phyloP scores from a whole-genome alignment of 2,888 invertebrate genomes.

The Chymomyza procnemis region DNA sequence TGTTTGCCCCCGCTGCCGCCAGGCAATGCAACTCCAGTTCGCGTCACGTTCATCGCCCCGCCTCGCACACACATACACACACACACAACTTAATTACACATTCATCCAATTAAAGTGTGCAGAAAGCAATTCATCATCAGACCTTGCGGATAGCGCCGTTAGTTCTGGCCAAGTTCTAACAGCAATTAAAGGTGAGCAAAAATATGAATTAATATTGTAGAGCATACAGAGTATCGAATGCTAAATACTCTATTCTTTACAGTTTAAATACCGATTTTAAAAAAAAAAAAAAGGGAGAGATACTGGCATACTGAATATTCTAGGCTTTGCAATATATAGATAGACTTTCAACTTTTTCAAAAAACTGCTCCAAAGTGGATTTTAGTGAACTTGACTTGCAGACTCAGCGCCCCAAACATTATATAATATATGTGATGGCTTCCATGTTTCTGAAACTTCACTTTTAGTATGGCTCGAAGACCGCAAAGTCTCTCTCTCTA shows the following conservation, averaged over 20 bases:
- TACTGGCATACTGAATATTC: too few relatives aligned
- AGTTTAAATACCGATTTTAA: too few relatives aligned
- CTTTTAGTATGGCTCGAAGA: too few relatives aligned
- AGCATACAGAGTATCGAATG: conserved; percentile 5
- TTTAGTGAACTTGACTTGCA: too few relatives aligned
- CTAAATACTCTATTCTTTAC: conserved; percentile 6
- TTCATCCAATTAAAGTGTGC: conserved; percentile 75
- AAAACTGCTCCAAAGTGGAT: too few relatives aligned
- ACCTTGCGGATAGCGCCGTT: conserved; percentile 38
- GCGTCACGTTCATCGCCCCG: not conserved
- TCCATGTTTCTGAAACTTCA: too few relatives aligned
- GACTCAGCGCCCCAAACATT: too few relatives aligned
- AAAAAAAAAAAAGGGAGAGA: too few relatives aligned
- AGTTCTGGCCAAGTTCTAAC: conserved; percentile 59
- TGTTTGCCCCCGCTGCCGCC: not conserved
- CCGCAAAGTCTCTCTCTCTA: too few relatives aligned
- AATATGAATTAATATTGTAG: not conserved
- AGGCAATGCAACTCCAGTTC: not conserved
- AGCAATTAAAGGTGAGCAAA: conserved; percentile 49
- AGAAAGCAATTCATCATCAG: conserved; percentile 75
- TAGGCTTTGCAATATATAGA: too few relatives aligned
- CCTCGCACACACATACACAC: conserved; percentile 56
- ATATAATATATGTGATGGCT: too few relatives aligned
- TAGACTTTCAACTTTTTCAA: too few relatives aligned
- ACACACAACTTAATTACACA: conserved; percentile 75